Base-by-base conservation (phyloP, 2,113 vertebrate genomes). In the Podarcis raffonei region DNA sequence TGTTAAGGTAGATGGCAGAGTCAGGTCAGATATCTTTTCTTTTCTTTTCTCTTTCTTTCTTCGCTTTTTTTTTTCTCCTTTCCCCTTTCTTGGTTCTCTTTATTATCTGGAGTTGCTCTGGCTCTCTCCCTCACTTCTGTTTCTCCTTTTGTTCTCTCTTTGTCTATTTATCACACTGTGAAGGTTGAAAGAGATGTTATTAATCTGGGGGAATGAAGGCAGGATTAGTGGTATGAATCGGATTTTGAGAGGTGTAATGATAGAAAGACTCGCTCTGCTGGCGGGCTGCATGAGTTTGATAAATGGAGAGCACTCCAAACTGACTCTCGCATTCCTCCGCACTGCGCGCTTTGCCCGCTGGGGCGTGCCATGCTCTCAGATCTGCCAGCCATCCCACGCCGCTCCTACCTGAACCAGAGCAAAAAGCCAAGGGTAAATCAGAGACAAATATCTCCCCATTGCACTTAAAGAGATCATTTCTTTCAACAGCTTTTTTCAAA, bases 171-270 rank as follows among this genome's bases (percentile, higher is more conserved):
- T 99, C 99, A 99, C 98, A 97, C 98, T 99, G 98, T 99, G 99
- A 99, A 99, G 98, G 99, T 99, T 99, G 99, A 99, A 99, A 99
- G 99, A 99, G 99, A 99, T 99, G 99, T 99, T 99, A 99, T 99
- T 99, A 99, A 98, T 99, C 98, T 98, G 98, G 98, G 97, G 98
- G 98, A 99, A 98, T 98, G 98, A 98, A 99, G 99, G 98, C 99
- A 99, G 99, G 98, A 98, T 99, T 99, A 99, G 98, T 98, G 98
- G 98, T 98, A 99, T 98, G 98, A 98, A 99, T 99, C 98, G 98
- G 98, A 98, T 98, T 98, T 98, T 98, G 98, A 99, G 98, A 98
- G 98, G 98, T 98, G 98, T 99, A 99, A 99, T 99, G 99, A 99
- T 99, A 97, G 98, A 98, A 98, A 98, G 98, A 99, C 98, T 98